Conservation (phyloP, 2,888 invertebrate genomes). For the Archips xylosteana region DNA sequence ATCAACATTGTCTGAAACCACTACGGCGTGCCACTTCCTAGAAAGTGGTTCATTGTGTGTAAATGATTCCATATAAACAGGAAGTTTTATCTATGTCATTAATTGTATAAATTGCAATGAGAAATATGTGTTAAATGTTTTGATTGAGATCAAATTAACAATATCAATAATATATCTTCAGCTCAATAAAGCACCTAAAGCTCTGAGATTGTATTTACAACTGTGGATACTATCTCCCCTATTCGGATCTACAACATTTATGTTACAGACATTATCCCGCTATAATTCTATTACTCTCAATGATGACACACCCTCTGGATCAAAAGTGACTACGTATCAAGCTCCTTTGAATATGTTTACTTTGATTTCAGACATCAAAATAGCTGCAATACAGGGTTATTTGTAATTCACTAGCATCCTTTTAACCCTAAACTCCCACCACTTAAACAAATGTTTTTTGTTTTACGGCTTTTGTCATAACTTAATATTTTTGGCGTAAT, state of each 20-base stretch:
- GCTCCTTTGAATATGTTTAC: slow-evolving; percentile 18
- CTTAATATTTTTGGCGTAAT: no score
- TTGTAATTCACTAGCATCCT: no score
- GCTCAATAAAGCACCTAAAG: neutral
- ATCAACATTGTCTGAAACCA: slow-evolving; percentile 31
- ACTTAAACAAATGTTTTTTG: no score
- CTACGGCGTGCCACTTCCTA: slow-evolving; percentile 33
- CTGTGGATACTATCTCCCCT: slow-evolving; percentile 15
- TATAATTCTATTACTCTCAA: slow-evolving; percentile 33
- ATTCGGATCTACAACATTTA: slow-evolving; percentile 17
- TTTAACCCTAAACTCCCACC: no score
- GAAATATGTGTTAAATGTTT: slow-evolving; percentile 4
- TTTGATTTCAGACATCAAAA: slow-evolving; percentile 32
- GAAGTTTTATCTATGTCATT: slow-evolving; percentile 34
- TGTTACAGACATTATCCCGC: slow-evolving; percentile 13
- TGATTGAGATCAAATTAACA: neutral
- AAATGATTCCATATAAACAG: slow-evolving; percentile 35
- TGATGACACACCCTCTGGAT: slow-evolving; percentile 30
- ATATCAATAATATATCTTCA: neutral
- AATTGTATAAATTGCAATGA: neutral
- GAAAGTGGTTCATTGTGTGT: slow-evolving; percentile 40
- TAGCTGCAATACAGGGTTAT: slow-evolving; percentile 14
- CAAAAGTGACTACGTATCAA: neutral
- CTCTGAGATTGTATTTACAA: neutral
- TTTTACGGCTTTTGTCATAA: no score